Evolutionary conservation across 2,888 invertebrate genomes (phyloP).

Genomic region (Xylophagus ater): DNA sequence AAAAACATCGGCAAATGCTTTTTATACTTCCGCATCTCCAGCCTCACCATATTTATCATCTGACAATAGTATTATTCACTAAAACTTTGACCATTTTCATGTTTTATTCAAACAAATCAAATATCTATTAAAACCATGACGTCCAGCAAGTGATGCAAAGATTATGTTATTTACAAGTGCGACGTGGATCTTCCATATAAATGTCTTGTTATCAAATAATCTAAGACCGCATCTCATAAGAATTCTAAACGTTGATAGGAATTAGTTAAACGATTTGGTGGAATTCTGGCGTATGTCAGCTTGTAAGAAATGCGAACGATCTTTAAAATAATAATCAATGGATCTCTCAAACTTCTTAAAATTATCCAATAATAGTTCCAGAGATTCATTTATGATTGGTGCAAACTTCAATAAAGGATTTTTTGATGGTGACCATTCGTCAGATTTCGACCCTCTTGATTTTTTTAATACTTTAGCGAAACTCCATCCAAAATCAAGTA

Average conservation of each 20-base stretch:
- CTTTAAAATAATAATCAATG: constrained; percentile 77
- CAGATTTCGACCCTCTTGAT: constrained; percentile 43
- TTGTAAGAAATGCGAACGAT: constrained; percentile 85
- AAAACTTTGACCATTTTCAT: constrained; percentile 82
- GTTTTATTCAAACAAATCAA: constrained; percentile 94
- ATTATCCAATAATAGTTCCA: constrained; percentile 65
- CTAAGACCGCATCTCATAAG: constrained; percentile 84
- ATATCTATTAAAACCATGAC: constrained; percentile 93
- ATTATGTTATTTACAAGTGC: constrained; percentile 99
- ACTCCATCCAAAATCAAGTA: constrained; percentile 91
- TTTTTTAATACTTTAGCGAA: constrained; percentile 69
- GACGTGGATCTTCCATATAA: constrained; percentile 87
- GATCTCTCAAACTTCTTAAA: constrained; percentile 68
- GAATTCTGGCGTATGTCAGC: constrained; percentile 98
- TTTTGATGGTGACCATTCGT: constrained; percentile 65
- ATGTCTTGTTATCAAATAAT: constrained; percentile 83
- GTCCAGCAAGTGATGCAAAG: constrained; percentile 93
- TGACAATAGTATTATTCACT: constrained; percentile 79
- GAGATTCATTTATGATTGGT: constrained; percentile 54
- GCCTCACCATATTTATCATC: constrained; percentile 92
- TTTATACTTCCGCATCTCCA: constrained; percentile 96
- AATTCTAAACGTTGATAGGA: constrained; percentile 97
- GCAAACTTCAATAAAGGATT: constrained; percentile 69
- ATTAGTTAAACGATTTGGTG: constrained; percentile 87
- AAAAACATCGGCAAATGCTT: constrained; percentile 96